phyloP scores from a whole-genome alignment of 2,113 vertebrate species.

The Tiliqua scincoides region DNA sequence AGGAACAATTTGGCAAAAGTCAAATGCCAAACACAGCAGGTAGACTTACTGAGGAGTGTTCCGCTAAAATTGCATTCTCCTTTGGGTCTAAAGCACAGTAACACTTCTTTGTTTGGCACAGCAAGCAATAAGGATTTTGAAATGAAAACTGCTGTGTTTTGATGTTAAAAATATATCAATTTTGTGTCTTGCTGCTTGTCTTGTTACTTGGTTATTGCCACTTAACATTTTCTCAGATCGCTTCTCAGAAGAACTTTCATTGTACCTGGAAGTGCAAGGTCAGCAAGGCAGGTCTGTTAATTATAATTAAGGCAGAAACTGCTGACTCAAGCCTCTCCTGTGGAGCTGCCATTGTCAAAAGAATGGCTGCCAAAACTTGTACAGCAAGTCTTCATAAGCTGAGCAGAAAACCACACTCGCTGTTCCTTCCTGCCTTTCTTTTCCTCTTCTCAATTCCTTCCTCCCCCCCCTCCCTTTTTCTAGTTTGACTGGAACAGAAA shows the following conservation, averaged over 20 bases:
- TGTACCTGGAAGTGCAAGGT: not conserved
- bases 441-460: not conserved
- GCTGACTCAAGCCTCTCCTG: not conserved
- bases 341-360: constrained; percentile 2
- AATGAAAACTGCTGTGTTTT: not conserved
- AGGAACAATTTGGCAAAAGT: not conserved
- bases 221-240: constrained; percentile 6
- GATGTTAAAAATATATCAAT: not conserved
- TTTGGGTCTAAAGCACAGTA: constrained; percentile 2
- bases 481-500: not conserved
- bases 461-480: not conserved
- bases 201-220: not conserved
- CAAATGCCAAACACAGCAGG: not conserved
- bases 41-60: not conserved
- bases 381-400: not conserved
- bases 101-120: not conserved
- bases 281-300: accelerated
- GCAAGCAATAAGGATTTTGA: not conserved
- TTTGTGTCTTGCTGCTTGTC: constrained; percentile 6
- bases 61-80: constrained; percentile 23
- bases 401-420: not conserved
- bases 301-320: not conserved
- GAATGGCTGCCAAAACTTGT: not conserved
- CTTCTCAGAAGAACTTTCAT: not conserved
- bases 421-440: not conserved